Conservation (phyloP, 2,797 vertebrate species). For the Rhinoraja longicauda region DNA sequence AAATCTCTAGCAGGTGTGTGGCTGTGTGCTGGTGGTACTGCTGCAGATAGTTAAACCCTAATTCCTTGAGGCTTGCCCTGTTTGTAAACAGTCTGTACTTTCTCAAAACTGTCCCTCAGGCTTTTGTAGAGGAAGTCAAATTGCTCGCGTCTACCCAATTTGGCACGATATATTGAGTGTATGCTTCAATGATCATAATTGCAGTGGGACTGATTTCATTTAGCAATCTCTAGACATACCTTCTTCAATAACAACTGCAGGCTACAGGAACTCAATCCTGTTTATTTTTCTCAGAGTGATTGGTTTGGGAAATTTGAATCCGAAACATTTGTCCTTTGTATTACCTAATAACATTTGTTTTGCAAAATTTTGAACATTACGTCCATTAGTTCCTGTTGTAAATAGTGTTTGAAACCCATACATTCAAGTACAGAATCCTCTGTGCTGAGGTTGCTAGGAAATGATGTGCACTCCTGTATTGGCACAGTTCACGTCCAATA, state of each 20-base stretch:
- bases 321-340: slow-evolving; percentile 27
- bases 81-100: slow-evolving; percentile 84
- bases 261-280: slow-evolving; percentile 62
- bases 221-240: slow-evolving; percentile 65
- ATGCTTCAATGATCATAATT: slow-evolving; percentile 78
- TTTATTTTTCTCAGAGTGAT: slow-evolving; percentile 68
- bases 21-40: slow-evolving; percentile 46
- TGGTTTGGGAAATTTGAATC: slow-evolving; percentile 56
- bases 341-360: slow-evolving; percentile 10
- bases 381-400: neutral
- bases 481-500: neutral
- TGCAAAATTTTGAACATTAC: neutral
- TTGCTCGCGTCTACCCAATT: slow-evolving; percentile 78
- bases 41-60: slow-evolving; percentile 52
- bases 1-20: slow-evolving; percentile 62
- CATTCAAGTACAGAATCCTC: neutral
- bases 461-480: neutral
- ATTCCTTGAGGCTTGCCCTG: slow-evolving; percentile 61
- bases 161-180: slow-evolving; percentile 67
- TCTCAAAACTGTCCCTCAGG: slow-evolving; percentile 70
- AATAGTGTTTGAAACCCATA: neutral
- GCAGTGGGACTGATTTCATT: slow-evolving; percentile 63
- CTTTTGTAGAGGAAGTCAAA: slow-evolving; percentile 75
- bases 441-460: neutral
- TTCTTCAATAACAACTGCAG: slow-evolving; percentile 66